phyloP scores from a whole-genome alignment of 2,888 invertebrate species.

The Pilophorus perplexus region DNA sequence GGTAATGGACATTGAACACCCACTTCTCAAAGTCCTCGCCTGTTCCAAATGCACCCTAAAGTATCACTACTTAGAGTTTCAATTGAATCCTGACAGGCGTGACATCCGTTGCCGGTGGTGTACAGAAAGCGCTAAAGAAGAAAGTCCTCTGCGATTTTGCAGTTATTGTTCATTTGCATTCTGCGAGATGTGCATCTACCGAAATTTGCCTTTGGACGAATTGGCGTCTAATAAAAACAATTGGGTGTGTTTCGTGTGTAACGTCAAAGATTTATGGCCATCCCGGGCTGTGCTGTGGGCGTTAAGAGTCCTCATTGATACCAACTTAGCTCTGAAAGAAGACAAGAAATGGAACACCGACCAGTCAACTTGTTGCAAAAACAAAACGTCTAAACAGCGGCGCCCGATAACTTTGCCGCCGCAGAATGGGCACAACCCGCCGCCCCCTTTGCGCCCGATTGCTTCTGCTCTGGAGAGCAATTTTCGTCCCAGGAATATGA shows the following conservation, averaged over 20 bases:
- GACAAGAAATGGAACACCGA: conserved; percentile 36
- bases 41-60: conserved; percentile 39
- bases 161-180: conserved; percentile 44
- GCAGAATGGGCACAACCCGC: conserved; percentile 17
- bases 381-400: conserved; percentile 4
- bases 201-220: conserved; percentile 38
- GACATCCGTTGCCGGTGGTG: conserved; percentile 44
- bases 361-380: conserved; percentile 35
- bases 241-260: conserved; percentile 43
- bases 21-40: conserved; percentile 42
- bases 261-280: conserved; percentile 42
- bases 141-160: conserved; percentile 38
- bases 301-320: conserved; percentile 35
- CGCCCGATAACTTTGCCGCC: conserved; percentile 9
- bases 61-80: conserved; percentile 38
- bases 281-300: conserved; percentile 44
- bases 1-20: conserved; percentile 40
- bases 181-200: conserved; percentile 42
- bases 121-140: conserved; percentile 25
- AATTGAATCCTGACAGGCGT: conserved; percentile 30
- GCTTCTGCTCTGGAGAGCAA: neutral
- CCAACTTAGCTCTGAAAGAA: conserved; percentile 33
- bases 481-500: neutral
- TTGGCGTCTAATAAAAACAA: conserved; percentile 14
- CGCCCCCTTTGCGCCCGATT: neutral